Evolutionary conservation across 2,113 vertebrate genomes (phyloP).

Genomic region (Taurulus bubalis): DNA sequence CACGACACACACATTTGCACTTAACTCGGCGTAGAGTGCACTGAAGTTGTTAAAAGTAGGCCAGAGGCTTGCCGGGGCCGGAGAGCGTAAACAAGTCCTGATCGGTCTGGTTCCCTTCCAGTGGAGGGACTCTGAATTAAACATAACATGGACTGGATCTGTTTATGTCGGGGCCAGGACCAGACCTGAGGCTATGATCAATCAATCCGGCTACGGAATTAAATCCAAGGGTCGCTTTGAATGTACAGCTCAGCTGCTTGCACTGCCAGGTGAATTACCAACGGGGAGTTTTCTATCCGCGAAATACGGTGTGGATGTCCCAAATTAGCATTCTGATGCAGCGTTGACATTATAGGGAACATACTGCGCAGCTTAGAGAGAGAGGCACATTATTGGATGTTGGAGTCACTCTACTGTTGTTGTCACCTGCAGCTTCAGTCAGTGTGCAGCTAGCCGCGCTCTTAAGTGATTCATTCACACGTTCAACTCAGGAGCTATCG

Average conservation of each 20-base stretch:
- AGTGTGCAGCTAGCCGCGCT: background rate
- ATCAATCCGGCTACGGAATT: conserved; percentile 70
- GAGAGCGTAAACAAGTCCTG: conserved; percentile 75
- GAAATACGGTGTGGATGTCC: conserved; percentile 50
- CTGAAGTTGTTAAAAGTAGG: conserved; percentile 74
- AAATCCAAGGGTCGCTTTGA: conserved; percentile 69
- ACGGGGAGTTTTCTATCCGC: conserved; percentile 47
- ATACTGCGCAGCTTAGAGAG: background rate
- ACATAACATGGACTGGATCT: conserved; percentile 71
- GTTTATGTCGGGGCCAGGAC: conserved; percentile 70
- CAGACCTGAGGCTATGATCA: conserved; percentile 74
- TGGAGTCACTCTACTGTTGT: background rate
- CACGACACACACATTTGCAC: conserved; percentile 25
- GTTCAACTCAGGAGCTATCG: conserved; percentile 24
- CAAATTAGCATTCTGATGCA: conserved; percentile 55
- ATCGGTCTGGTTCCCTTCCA: conserved; percentile 72
- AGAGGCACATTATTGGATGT: conserved; percentile 18
- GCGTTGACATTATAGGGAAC: conserved; percentile 9
- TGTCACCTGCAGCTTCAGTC: background rate
- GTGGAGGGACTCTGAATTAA: conserved; percentile 75
- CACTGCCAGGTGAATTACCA: conserved; percentile 61
- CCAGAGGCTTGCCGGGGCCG: conserved; percentile 67
- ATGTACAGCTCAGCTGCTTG: conserved; percentile 48
- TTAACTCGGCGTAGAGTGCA: conserved; percentile 67
- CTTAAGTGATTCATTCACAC: conserved; percentile 53